Base-by-base conservation (phyloP, 37 sponge, comb jelly and placozoan species). In the Haliclona indistincta region DNA sequence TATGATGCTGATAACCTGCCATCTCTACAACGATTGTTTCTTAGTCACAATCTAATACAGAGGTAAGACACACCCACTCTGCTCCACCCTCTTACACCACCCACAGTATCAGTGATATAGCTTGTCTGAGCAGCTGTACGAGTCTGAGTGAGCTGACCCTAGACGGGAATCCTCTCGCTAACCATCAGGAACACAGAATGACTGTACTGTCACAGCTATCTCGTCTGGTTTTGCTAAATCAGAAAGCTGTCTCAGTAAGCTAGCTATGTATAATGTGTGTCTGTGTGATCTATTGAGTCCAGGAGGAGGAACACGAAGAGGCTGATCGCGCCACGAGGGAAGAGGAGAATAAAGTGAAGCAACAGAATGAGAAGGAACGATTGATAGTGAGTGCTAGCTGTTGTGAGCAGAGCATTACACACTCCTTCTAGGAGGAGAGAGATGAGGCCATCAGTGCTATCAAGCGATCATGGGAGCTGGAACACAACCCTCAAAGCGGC, bases 1-100 rank as follows among this genome's bases (percentile, higher is more conserved):
- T 89, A 66, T 69, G 97, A 90, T 42, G 13, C 89, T 40, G 94
- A 92, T 73, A 76, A 80, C 37, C 84, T 98, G 19, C 90, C 93
- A 15, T 68, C 66, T 23, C 75, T 98, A 20, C 91, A 92, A 67
- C 62, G 96, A 29, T 79, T 98, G 36, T 98, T 87, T 71, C 91
- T 98, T 29, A 88, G 94, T 33, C 84, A 94, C 44, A 98, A 98
- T 61, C 73, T 79, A 32, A 96, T 96, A 40, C 67, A 81, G 54
- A 79, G 74, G 91, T 90, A 44, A 73, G 54, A 35, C 28, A 32
- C 3, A 1, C 45, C 8, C 8, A 23, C 36, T 6, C 22, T 51
- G 54, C 35, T 43, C 5, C 22, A 3, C 29, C 32, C 30, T 77
- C 0, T 26, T 32, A 25, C 11, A 30, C 54, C 3, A 11, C 1